These are phyloP conservation scores for Corbicula japonica DNA, from an alignment of 2,888 invertebrate genomes.

Conservation along the genomic window DNA sequence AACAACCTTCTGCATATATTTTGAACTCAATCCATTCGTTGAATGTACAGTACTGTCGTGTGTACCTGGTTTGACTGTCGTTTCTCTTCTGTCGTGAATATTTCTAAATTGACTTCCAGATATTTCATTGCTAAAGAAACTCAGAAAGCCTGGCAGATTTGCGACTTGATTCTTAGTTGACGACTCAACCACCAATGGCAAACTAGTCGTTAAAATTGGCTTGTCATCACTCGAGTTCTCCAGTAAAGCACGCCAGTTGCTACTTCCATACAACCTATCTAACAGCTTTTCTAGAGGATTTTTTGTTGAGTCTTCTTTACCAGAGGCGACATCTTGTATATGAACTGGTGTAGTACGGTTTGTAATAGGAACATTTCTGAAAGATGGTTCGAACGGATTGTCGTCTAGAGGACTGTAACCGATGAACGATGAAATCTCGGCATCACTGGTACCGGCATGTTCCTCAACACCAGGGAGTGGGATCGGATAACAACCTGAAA, in stretches of 20 bases:
- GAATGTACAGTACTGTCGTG: neutral
- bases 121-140: slow-evolving; percentile 11
- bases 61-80: neutral
- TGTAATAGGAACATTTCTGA: slow-evolving; percentile 3
- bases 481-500: slow-evolving; percentile 12
- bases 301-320: neutral
- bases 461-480: slow-evolving; percentile 14
- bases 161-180: neutral
- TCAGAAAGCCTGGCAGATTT: neutral
- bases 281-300: slow-evolving; percentile 34
- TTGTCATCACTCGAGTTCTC: neutral
- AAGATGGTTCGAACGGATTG: neutral
- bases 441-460: neutral
- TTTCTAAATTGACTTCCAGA: slow-evolving; percentile 5
- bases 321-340: neutral
- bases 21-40: too few species aligned
- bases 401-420: neutral
- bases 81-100: neutral
- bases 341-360: neutral
- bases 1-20: neutral
- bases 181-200: neutral
- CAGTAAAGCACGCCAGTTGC: slow-evolving; percentile 31
- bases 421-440: neutral
- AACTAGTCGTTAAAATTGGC: neutral
- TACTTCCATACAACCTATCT: slow-evolving; percentile 39